These are phyloP conservation scores for Tolmerus cingulatus DNA, from an alignment of 2,888 invertebrate species.

Conservation along the genomic window DNA sequence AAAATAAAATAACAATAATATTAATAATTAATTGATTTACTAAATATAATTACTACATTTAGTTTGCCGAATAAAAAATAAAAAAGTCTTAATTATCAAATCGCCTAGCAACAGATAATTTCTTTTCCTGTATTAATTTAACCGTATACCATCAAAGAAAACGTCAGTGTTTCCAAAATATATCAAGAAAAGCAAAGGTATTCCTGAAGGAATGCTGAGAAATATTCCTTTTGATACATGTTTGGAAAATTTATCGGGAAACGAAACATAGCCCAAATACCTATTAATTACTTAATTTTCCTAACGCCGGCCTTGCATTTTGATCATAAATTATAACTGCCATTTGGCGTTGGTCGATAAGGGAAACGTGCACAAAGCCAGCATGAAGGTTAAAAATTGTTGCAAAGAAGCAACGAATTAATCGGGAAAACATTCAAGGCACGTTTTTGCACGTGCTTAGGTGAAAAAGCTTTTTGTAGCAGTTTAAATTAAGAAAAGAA, in stretches of 20 bases:
- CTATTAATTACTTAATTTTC: background rate
- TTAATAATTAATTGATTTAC: no score
- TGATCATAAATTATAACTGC: background rate
- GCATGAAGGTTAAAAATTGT: background rate
- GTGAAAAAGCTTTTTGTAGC: background rate
- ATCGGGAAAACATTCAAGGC: background rate
- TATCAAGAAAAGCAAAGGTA: background rate
- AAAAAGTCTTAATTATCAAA: background rate
- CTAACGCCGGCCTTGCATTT: background rate
- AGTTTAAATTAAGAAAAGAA: background rate
- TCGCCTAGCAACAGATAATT: background rate
- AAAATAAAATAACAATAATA: no score
- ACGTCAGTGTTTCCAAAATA: background rate
- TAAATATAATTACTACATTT: background rate
- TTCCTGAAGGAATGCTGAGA: background rate
- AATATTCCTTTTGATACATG: background rate
- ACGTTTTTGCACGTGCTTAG: background rate
- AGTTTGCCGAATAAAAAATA: background rate
- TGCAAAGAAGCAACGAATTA: background rate
- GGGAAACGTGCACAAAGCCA: background rate
- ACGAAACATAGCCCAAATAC: background rate
- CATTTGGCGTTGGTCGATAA: background rate
- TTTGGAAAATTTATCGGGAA: background rate
- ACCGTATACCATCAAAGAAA: background rate
- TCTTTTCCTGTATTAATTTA: background rate